Percentiles rank a stretch among this genome's conserved stretches.
Conservation (phyloP, 2,888 invertebrate species). For the Bombylius discolor region DNA sequence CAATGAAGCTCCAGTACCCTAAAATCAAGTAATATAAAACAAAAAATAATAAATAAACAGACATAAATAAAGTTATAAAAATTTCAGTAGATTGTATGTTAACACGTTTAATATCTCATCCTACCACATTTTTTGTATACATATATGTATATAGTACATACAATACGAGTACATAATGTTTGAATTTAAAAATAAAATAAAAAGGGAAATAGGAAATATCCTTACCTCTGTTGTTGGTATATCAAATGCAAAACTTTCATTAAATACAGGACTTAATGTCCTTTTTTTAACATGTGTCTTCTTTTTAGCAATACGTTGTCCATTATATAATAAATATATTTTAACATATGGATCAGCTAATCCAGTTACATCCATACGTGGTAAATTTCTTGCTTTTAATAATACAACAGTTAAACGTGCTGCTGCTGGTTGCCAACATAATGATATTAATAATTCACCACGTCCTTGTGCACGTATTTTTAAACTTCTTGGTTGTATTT, state of each 20-base stretch:
- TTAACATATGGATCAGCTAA: constrained; percentile 94
- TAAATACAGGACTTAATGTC: constrained; percentile 95
- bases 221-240: constrained; percentile 61
- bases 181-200: too few species aligned
- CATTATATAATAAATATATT: constrained; percentile 91
- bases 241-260: constrained; percentile 97
- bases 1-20: constrained; percentile 34
- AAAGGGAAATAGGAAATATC: not conserved
- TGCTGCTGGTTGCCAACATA: constrained; percentile 97
- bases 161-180: too few species aligned
- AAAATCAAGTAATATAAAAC: constrained; percentile 6
- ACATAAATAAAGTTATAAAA: too few species aligned
- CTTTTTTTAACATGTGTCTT: constrained; percentile 98
- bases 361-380: constrained; percentile 96
- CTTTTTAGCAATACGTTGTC: constrained; percentile 96
- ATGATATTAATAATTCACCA: constrained; percentile 87
- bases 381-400: constrained; percentile 91
- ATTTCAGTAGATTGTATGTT: too few species aligned
- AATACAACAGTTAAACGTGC: constrained; percentile 92
- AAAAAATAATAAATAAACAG: not conserved
- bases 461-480: constrained; percentile 90
- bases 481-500: constrained; percentile 83
- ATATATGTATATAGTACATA: too few species aligned
- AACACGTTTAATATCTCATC: too few species aligned
- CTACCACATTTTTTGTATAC: not conserved